Conservation (phyloP, 1,140 invertebrate species). For the Drosophila pectinifera region DNA sequence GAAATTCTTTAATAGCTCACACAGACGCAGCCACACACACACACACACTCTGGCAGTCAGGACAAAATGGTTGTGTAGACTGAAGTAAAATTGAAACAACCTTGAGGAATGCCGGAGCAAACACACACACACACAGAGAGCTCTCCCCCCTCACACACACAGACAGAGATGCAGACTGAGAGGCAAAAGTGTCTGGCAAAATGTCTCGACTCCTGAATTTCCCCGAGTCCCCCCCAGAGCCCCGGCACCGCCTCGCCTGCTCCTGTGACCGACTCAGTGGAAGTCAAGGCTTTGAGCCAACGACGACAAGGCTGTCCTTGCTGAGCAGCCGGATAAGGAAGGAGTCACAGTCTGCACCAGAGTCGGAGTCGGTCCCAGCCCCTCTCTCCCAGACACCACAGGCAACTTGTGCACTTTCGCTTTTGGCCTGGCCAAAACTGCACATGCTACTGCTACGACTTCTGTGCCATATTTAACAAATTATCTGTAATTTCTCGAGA, state of each 20-base stretch:
- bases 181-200: slow-evolving; percentile 76
- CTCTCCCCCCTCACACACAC: slow-evolving; percentile 12
- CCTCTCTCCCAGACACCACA: not conserved
- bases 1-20: slow-evolving; percentile 62
- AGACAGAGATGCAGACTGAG: slow-evolving; percentile 31
- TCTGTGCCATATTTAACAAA: slow-evolving; percentile 82
- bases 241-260: slow-evolving; percentile 9
- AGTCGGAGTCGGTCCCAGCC: not conserved
- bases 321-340: slow-evolving; percentile 50
- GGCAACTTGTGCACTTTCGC: slow-evolving; percentile 64
- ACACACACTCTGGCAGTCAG: slow-evolving; percentile 24
- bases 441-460: slow-evolving; percentile 31
- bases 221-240: slow-evolving; percentile 36
- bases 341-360: slow-evolving; percentile 7
- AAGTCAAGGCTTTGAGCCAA: slow-evolving; percentile 55
- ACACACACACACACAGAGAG: slow-evolving; percentile 43
- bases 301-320: slow-evolving; percentile 55
- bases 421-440: slow-evolving; percentile 60
- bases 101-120: slow-evolving; percentile 75
- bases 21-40: slow-evolving; percentile 25
- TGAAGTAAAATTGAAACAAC: slow-evolving; percentile 82
- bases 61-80: slow-evolving; percentile 63
- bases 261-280: slow-evolving; percentile 55
- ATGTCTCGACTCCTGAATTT: slow-evolving; percentile 77
- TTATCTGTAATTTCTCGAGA: slow-evolving; percentile 84